Percentiles rank a stretch among this genome's conserved stretches.
Evolutionary conservation across 2,888 invertebrate species (phyloP).

Genomic region (Drosophila colorata): DNA sequence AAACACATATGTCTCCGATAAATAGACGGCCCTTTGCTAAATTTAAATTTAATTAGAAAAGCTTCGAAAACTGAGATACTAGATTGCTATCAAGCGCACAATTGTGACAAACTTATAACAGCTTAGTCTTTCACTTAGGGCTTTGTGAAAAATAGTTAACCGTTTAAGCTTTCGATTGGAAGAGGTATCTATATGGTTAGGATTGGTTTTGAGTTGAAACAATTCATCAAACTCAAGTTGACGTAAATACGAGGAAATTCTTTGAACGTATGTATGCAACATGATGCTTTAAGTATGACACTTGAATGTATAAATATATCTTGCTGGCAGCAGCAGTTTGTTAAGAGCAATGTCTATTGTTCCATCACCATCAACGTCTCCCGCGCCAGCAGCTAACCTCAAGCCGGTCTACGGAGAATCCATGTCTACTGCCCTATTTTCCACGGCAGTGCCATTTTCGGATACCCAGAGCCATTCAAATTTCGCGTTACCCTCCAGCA

Average conservation of each 20-base stretch:
- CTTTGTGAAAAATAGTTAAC: neutral
- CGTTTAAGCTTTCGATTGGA: neutral
- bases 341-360: conserved; percentile 15
- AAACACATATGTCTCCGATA: too few relatives aligned
- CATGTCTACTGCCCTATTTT: conserved; percentile 1
- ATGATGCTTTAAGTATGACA: neutral
- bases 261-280: conserved; percentile 1
- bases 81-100: too few relatives aligned
- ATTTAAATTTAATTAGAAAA: too few relatives aligned
- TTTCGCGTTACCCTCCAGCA: neutral
- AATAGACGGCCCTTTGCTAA: too few relatives aligned
- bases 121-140: neutral
- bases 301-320: conserved; percentile 1
- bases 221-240: neutral
- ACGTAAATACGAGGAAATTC: neutral
- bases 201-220: too few relatives aligned
- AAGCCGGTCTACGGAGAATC: conserved; percentile 1
- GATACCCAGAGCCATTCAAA: conserved; percentile 2
- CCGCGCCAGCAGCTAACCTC: neutral
- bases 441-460: conserved; percentile 9
- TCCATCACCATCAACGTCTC: conserved; percentile 18
- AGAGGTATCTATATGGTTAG: too few relatives aligned
- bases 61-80: too few relatives aligned
- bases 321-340: conserved; percentile 5
- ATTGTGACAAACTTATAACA: too few relatives aligned